phyloP scores from a whole-genome alignment of 1,140 invertebrate species.

The Drosophila jambulina region DNA sequence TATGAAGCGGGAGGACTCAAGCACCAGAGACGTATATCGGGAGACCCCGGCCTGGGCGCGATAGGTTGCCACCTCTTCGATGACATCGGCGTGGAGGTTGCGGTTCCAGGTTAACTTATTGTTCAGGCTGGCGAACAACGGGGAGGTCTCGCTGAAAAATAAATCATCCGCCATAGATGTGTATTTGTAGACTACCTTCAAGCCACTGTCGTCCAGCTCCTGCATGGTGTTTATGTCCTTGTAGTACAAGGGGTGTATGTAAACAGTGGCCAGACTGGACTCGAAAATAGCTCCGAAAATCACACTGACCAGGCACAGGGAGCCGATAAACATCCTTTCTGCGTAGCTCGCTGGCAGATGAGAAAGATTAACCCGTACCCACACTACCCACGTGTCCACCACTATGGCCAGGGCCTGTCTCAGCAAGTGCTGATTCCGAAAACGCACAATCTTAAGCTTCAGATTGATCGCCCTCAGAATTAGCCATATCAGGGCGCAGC shows the following conservation, averaged over 20 bases:
- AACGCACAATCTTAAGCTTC: constrained; percentile 47
- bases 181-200: constrained; percentile 79
- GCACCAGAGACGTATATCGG: constrained; percentile 57
- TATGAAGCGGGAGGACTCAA: constrained; percentile 66
- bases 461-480: constrained; percentile 53
- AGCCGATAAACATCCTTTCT: constrained; percentile 75
- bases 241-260: constrained; percentile 84
- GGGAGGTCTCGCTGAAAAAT: constrained; percentile 80
- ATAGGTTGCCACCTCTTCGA: constrained; percentile 58
- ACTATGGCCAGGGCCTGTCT: constrained; percentile 66
- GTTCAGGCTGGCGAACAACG: constrained; percentile 70
- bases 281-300: constrained; percentile 84
- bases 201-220: constrained; percentile 84
- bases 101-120: constrained; percentile 70
- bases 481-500: constrained; percentile 68
- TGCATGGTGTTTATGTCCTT: constrained; percentile 84
- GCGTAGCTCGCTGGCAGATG: constrained; percentile 67
- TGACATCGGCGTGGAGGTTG: constrained; percentile 65
- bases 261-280: constrained; percentile 82
- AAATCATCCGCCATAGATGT: constrained; percentile 82
- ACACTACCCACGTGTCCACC: constrained; percentile 77
- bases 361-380: constrained; percentile 70
- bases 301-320: constrained; percentile 81
- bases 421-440: constrained; percentile 7
- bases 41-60: constrained; percentile 74